Percentiles rank a stretch among this genome's conserved stretches.
Evolutionary conservation across 2,113 vertebrate species (phyloP).

Genomic region (Mustelus asterias): DNA sequence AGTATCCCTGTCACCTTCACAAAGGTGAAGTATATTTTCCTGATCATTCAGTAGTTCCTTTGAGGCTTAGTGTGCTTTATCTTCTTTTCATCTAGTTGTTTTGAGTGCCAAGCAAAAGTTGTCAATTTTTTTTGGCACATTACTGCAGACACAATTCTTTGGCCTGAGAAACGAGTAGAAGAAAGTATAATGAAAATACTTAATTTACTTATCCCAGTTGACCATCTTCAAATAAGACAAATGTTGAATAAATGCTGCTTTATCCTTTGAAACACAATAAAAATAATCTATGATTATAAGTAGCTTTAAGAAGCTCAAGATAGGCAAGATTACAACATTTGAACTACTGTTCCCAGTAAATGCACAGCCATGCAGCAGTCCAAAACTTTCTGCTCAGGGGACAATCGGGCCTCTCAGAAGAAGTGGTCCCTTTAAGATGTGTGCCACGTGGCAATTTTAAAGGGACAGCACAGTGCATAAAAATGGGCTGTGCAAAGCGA

Average conservation of each 20-base stretch:
- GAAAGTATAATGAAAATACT: neutral
- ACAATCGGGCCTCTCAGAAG: too few relatives aligned
- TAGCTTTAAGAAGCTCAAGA: neutral
- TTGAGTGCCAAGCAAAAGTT: neutral
- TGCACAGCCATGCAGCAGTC: too few relatives aligned
- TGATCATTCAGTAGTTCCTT: neutral
- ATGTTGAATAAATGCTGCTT: neutral
- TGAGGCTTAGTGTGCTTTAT: neutral
- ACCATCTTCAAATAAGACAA: slow-evolving; percentile 2
- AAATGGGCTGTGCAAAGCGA: too few relatives aligned
- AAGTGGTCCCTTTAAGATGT: too few relatives aligned
- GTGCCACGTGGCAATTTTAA: too few relatives aligned
- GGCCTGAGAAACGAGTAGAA: neutral
- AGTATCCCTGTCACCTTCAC: slow-evolving; percentile 97
- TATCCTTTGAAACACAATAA: neutral
- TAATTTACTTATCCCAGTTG: neutral
- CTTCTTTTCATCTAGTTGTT: neutral
- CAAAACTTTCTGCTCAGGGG: too few relatives aligned
- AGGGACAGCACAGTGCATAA: too few relatives aligned
- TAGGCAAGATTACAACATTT: neutral
- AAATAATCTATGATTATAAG: neutral
- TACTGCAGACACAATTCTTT: neutral
- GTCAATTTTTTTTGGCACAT: neutral
- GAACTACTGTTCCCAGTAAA: too few relatives aligned
- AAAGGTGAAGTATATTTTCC: slow-evolving; percentile 64